Evolutionary conservation across 2,888 invertebrate genomes (phyloP), one percentile per base, ranked within the genome.

Genomic region (Helicoverpa assulta): DNA sequence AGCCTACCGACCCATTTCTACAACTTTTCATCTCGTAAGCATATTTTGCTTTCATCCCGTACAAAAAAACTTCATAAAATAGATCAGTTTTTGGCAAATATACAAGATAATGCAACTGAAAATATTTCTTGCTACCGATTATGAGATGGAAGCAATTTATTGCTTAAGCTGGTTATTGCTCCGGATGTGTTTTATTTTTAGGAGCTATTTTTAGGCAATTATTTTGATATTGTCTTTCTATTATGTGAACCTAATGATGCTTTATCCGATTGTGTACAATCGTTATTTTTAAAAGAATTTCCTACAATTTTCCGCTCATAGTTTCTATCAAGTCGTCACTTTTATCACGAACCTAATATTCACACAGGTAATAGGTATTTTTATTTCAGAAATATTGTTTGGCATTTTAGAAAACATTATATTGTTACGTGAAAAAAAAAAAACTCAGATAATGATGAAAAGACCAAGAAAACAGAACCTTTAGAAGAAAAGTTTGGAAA

Each of bases 11-110:
- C 66, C 63, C 52, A 69, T 26, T 59, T 76, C 26, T 7, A 21
- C 43, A 33, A 51, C 53, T 19, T 47, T 18, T 52, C 21, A 62
- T 12, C 59, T 47, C n/a, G 7, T 40, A 40, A 58, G 43, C 56
- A 50, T 51, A 58, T 60, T 66, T 68, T 33, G 10, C 12, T 53
- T 62, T 40, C 55, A 59, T n/a, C n/a, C 37, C 52, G 26, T 63
- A 37, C 12, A 21, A 78, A 59, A 67, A 55, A 50, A 55, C 19
- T 33, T 55, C 65, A 74, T 77, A 77, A 72, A 71, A 77, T 70
- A 72, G 67, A 74, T 80, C 63, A 54, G 19, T 69, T 76, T 73
- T 66, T 80, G 80, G 80, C 80, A 80, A 73, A 70, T 61, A 52
- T 54, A 74, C 80, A 80, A 80, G 51, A 70, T 71, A 71, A 73